Percentiles rank a stretch among this genome's conserved stretches.
These are phyloP conservation scores for Sympetrum striolatum DNA, from an alignment of 2,888 invertebrate genomes.

Conservation along the genomic window DNA sequence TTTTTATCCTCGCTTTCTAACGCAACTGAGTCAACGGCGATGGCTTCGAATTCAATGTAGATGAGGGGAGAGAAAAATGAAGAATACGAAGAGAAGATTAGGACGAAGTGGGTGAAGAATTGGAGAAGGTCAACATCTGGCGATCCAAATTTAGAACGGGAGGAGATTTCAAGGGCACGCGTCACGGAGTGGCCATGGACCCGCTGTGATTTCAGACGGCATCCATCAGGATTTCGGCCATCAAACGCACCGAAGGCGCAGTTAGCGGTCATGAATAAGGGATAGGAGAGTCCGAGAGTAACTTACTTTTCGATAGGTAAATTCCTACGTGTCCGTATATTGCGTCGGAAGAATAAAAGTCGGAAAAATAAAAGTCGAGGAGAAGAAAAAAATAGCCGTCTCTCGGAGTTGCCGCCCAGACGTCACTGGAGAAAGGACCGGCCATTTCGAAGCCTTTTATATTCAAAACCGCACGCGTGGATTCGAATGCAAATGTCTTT, in stretches of 20 bases:
- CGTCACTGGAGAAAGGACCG: neutral
- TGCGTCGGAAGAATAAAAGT: neutral
- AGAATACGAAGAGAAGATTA: neutral
- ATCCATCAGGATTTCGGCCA: neutral
- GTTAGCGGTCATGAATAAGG: neutral
- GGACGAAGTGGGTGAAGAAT: neutral
- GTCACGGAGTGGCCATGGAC: neutral
- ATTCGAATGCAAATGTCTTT: constrained; percentile 16
- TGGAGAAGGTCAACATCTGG: constrained; percentile 28
- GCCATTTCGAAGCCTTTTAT: neutral
- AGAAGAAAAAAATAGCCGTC: neutral
- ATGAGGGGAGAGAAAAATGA: neutral
- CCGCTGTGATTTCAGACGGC: neutral
- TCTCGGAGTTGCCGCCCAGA: constrained; percentile 19
- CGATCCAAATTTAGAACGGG: constrained; percentile 37
- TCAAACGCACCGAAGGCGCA: neutral
- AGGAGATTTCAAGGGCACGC: constrained; percentile 31
- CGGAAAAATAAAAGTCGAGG: neutral
- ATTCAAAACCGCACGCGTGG: neutral
- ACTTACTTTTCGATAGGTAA: neutral
- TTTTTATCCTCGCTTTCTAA: neutral
- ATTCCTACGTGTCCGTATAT: neutral
- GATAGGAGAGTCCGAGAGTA: neutral
- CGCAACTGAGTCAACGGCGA: neutral
- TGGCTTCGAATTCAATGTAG: neutral